Conservation (phyloP, 2,113 vertebrate genomes). For the Chaetodon trifascialis region DNA sequence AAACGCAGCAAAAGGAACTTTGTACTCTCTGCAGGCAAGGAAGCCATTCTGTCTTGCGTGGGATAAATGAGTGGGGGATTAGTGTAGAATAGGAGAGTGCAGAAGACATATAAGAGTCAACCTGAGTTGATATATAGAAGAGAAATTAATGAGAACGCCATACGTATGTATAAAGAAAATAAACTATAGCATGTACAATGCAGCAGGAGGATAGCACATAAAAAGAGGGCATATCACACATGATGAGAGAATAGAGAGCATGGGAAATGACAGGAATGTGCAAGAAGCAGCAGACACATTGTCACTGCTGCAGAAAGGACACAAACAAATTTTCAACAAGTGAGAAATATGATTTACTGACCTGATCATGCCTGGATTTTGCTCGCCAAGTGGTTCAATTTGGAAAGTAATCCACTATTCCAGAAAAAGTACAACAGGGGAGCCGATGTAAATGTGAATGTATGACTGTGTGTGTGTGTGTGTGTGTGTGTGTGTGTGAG, state of each 20-base stretch:
- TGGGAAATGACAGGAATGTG: conserved; percentile 49
- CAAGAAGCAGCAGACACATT: conserved; percentile 35
- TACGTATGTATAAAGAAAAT: background rate
- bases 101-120: background rate
- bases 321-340: conserved; percentile 21
- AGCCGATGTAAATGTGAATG: conserved; percentile 32
- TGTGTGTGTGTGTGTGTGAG: conserved; percentile 12
- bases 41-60: conserved; percentile 1
- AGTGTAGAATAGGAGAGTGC: background rate
- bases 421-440: conserved; percentile 41
- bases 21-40: conserved; percentile 44
- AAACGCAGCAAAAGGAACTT: conserved; percentile 46
- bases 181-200: background rate
- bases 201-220: background rate
- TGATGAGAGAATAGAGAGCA: background rate
- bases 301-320: conserved; percentile 21
- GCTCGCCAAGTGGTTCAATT: conserved; percentile 15
- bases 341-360: conserved; percentile 58
- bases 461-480: conserved; percentile 16
- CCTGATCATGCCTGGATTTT: conserved; percentile 67
- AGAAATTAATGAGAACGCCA: background rate
- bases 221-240: conserved; percentile 6
- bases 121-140: conserved; percentile 4
- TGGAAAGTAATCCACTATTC: conserved; percentile 69
- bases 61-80: background rate